phyloP scores from a whole-genome alignment of 2,888 invertebrate genomes.

The Zaprionus bogoriensis region DNA sequence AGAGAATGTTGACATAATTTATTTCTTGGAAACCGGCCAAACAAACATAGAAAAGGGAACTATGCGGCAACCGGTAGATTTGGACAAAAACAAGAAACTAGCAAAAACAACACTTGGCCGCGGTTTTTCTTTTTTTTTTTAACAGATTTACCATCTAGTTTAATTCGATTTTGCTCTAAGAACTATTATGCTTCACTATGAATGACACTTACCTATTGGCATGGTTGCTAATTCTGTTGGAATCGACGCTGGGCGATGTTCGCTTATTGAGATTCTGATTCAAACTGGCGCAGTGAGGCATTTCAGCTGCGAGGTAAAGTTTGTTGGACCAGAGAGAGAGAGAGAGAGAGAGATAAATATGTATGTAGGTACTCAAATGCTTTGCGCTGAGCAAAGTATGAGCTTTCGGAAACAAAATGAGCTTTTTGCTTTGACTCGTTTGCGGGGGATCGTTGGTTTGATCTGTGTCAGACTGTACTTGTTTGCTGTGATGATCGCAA shows the following conservation, averaged over 20 bases:
- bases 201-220: slow-evolving; percentile 68
- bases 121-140: no score
- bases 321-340: neutral
- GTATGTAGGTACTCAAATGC: neutral
- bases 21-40: slow-evolving; percentile 53
- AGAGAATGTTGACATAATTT: slow-evolving; percentile 18
- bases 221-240: slow-evolving; percentile 51
- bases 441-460: slow-evolving; percentile 28
- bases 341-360: neutral
- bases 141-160: slow-evolving; percentile 22
- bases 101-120: no score
- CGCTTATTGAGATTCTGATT: slow-evolving; percentile 64
- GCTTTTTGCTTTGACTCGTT: no score
- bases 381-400: no score
- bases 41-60: slow-evolving; percentile 3
- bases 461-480: slow-evolving; percentile 40
- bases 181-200: slow-evolving; percentile 21
- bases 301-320: neutral
- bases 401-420: no score
- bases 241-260: slow-evolving; percentile 42
- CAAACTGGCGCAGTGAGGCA: slow-evolving; percentile 44
- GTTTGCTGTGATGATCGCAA: neutral
- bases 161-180: slow-evolving; percentile 30
- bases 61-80: slow-evolving; percentile 18
- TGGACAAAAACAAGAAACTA: neutral